Evolutionary conservation across 2,888 invertebrate species (phyloP), one percentile per base, ranked within the genome.

Genomic region (Hyposoter didymator): DNA sequence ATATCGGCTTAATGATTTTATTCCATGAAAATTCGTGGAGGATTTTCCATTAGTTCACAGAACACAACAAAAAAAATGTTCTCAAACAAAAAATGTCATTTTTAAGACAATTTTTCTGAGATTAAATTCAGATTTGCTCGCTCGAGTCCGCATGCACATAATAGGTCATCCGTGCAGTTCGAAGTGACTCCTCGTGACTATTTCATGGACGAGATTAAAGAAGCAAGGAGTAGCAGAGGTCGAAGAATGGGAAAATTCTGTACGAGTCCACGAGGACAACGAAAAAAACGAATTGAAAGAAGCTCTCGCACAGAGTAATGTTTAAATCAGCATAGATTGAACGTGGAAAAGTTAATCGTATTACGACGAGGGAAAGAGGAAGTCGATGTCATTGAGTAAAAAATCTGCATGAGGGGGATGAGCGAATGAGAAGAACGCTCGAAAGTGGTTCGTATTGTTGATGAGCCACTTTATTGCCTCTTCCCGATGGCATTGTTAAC

Each of bases 251-350:
- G 52, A n/a, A 28, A 7, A 22, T 47, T 19, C n/a, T 39, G 17
- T 7, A 49, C 14, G 66, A 45, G 74, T 52, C 43, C 28, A 22
- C 64, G 28, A 32, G 47, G 28, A 17, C 70, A 62, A 81, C 43
- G 66, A 32, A 19, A 47, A 49, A 22, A 28, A 52, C 43, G 70
- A 22, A 3, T 69, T 8, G 80, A 66, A 19, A 45, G 62, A 64
- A 78, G 69, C 76, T 78, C 47, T 59, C 67, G n/a, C n/a, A 19
- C 55, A 22, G 52, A 62, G 62, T 70, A 84, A 86, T 86, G 85
- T 86, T 86, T 86, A 81, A 86, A 86, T 86, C 85, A 86, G 80
- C 85, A 86, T 84, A 83, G 83, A 85, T 85, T 85, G 80, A 85
- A 85, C 73, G 76, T 67, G 76, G 80, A 84, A 86, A 86, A 78